These are phyloP conservation scores for Pyralis farinalis DNA, from an alignment of 2,888 invertebrate genomes.

Conservation along the genomic window DNA sequence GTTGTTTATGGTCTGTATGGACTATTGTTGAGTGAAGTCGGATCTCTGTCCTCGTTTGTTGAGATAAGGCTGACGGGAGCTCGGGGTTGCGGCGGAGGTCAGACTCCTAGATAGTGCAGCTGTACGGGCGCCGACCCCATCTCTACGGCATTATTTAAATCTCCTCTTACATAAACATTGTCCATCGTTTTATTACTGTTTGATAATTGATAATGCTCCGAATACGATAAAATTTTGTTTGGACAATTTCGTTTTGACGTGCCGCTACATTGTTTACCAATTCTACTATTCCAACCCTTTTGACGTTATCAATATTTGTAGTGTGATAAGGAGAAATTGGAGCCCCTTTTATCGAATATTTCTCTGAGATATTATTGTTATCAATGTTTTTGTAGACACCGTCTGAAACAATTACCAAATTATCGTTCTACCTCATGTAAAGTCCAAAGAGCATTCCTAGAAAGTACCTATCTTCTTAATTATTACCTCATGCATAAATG, in stretches of 20 bases:
- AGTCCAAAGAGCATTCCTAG: neutral
- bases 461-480: neutral
- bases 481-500: slow-evolving; percentile 7
- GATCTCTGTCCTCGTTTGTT: slow-evolving; percentile 70
- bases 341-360: slow-evolving; percentile 2
- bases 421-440: neutral
- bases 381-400: neutral
- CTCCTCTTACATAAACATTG: slow-evolving; percentile 9
- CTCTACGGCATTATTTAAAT: slow-evolving; percentile 21
- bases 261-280: neutral
- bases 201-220: neutral
- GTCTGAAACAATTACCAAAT: neutral
- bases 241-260: neutral
- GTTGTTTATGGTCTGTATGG: slow-evolving; percentile 57
- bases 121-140: slow-evolving; percentile 59
- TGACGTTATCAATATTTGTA: neutral
- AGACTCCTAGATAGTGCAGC: slow-evolving; percentile 62
- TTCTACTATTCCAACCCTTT: neutral
- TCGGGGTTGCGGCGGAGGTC: slow-evolving; percentile 65
- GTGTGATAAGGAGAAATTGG: neutral
- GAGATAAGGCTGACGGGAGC: slow-evolving; percentile 60
- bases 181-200: neutral
- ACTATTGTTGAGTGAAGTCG: slow-evolving; percentile 43
- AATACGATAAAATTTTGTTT: neutral
- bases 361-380: neutral